Base-by-base conservation (phyloP, 2,888 invertebrate species). In the Acanthacorydalis orientalis region DNA sequence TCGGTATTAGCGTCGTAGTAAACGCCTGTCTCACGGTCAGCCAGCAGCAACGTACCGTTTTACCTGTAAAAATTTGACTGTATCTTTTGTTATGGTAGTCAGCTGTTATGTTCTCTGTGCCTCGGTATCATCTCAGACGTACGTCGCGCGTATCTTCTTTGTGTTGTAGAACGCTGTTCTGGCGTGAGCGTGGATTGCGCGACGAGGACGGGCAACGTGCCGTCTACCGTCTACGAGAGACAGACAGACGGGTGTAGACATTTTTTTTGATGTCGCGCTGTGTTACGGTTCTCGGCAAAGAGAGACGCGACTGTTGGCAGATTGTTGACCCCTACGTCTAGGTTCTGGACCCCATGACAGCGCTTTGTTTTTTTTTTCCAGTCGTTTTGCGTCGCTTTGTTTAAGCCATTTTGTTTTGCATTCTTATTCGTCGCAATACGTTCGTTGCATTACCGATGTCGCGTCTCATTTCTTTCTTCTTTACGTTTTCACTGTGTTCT, bases 21-120 rank as follows among this genome's bases (percentile, higher is more conserved):
- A 23, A 23, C 23, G 23, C 23, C 23, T 23, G 23, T 23, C 23
- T 23, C 23, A 23, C 23, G 23, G 23, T 23, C 23, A 23, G 23
- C 23, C 23, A 23, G 23, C 23, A 23, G 23, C 23, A 23, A 23
- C 23, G 23, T 23, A 23, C 23, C 23, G 23, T 23, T 37, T 12
- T 37, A 37, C 37, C 37, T 37, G 37, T 14, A 37, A 37, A 37
- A 37, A 37, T 37, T 9, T n/a, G 14, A n/a, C 23, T 12, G 33
- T 46, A 39, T 46, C 39, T 46, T 64, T 65, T 65, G 64, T 65
- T 65, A 60, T 65, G 62, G 60, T 57, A 62, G 63, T 65, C 65
- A 65, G 65, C 65, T 65, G 65, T 65, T 65, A 49, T 56, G 53
- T 55, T 57, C 53, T 54, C 35, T 52, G 52, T 46, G n/a, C 31